These are phyloP conservation scores for Tetheella fluctuosa DNA, from an alignment of 2,888 invertebrate genomes.

Conservation along the genomic window DNA sequence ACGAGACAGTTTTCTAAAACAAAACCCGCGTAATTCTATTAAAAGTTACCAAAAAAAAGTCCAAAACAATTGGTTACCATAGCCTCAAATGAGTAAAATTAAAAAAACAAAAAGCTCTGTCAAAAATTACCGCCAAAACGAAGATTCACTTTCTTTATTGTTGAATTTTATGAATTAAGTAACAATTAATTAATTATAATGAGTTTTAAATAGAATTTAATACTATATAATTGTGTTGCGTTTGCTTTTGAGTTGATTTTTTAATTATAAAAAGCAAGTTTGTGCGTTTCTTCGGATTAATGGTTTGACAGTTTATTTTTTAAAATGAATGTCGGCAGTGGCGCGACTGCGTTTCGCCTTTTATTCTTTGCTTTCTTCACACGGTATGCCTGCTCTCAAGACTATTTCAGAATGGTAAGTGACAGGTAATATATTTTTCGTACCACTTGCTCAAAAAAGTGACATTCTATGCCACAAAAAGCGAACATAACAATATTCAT, in stretches of 20 bases:
- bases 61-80: conserved; percentile 16
- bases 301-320: conserved; percentile 45
- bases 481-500: too few species aligned
- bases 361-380: conserved; percentile 72
- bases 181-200: conserved; percentile 13
- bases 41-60: conserved; percentile 25
- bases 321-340: conserved; percentile 56
- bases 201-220: conserved; percentile 15
- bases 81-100: background rate
- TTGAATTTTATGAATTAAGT: background rate
- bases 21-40: conserved; percentile 23
- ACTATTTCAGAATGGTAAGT: conserved; percentile 79
- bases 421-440: background rate
- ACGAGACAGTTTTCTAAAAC: conserved; percentile 66
- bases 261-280: conserved; percentile 22
- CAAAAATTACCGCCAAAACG: conserved; percentile 45
- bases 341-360: conserved; percentile 40
- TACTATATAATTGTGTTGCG: conserved; percentile 18
- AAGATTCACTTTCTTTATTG: conserved; percentile 14
- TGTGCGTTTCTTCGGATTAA: conserved; percentile 24
- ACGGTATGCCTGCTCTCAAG: conserved; percentile 65
- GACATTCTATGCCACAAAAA: too few species aligned
- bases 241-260: background rate
- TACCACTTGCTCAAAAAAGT: too few species aligned
- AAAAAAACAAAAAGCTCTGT: conserved; percentile 32